phyloP scores from a whole-genome alignment of 2,888 invertebrate genomes.

The Campaea margaritaria region DNA sequence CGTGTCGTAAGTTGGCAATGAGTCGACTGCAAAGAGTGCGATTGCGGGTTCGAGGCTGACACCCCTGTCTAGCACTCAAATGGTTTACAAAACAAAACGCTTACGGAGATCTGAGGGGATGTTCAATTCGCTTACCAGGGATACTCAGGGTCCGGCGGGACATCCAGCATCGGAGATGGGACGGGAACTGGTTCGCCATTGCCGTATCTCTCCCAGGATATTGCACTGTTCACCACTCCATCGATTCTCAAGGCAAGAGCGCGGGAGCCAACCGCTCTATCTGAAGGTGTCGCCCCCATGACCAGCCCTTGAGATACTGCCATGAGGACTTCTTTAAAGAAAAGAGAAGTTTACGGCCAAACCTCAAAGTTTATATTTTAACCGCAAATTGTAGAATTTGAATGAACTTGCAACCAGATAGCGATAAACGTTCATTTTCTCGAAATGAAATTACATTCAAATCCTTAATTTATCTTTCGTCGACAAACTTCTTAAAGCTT shows the following conservation, averaged over 20 bases:
- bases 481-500: no score
- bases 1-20: no score
- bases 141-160: conserved; percentile 87
- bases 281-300: conserved; percentile 72
- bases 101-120: neutral
- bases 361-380: no score
- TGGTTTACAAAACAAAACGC: no score
- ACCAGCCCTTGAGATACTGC: conserved; percentile 90
- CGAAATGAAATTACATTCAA: no score
- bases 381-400: neutral
- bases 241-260: conserved; percentile 70
- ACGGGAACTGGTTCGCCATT: conserved; percentile 76
- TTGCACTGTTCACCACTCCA: conserved; percentile 70
- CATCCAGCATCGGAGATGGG: conserved; percentile 84
- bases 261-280: conserved; percentile 84
- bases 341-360: neutral
- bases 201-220: conserved; percentile 74
- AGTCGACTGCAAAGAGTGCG: no score
- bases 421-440: no score
- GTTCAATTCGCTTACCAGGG: conserved; percentile 86
- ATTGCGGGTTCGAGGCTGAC: no score
- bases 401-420: neutral
- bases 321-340: conserved; percentile 87
- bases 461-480: no score
- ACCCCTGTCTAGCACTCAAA: no score